Conservation (phyloP, 2,888 invertebrate species). For the Pseudolycoriella hygida region DNA sequence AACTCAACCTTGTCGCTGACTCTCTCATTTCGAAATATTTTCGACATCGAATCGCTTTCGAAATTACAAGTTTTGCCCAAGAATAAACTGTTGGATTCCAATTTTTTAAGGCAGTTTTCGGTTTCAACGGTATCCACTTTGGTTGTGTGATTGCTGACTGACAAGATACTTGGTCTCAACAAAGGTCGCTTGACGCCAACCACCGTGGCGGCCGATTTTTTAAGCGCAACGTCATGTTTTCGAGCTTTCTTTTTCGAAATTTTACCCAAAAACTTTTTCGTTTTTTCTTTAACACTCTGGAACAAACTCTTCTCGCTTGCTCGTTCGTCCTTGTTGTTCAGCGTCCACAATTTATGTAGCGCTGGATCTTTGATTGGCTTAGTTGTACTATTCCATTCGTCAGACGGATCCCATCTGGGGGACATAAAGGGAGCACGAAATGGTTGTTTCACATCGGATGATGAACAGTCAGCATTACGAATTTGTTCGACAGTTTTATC, state of each 20-base stretch:
- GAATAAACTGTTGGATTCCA: background rate
- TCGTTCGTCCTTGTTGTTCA: background rate
- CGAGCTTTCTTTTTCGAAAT: conserved; percentile 3
- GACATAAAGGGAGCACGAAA: conserved; percentile 1
- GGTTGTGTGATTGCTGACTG: conserved; percentile 7
- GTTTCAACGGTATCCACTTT: background rate
- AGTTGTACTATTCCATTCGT: background rate
- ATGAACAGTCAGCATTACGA: background rate
- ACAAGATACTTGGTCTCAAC: conserved; percentile 20
- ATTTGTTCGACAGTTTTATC: background rate
- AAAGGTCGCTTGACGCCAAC: conserved; percentile 12
- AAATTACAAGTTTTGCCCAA: background rate
- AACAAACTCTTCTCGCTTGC: background rate
- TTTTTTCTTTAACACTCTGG: background rate
- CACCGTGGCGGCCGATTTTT: background rate
- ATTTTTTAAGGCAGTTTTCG: background rate
- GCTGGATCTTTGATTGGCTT: background rate
- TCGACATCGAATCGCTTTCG: background rate
- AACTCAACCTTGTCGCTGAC: no score
- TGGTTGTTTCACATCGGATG: background rate
- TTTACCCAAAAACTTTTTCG: background rate
- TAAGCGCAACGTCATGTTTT: conserved; percentile 1
- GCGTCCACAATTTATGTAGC: conserved; percentile 3
- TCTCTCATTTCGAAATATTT: background rate
- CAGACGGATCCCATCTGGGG: conserved; percentile 1